A percentile compares a stretch with the other conserved stretches of the same genome.
These are phyloP conservation scores for Lasioglossum marginatum DNA, from an alignment of 2,888 invertebrate genomes.

Conservation along the genomic window DNA sequence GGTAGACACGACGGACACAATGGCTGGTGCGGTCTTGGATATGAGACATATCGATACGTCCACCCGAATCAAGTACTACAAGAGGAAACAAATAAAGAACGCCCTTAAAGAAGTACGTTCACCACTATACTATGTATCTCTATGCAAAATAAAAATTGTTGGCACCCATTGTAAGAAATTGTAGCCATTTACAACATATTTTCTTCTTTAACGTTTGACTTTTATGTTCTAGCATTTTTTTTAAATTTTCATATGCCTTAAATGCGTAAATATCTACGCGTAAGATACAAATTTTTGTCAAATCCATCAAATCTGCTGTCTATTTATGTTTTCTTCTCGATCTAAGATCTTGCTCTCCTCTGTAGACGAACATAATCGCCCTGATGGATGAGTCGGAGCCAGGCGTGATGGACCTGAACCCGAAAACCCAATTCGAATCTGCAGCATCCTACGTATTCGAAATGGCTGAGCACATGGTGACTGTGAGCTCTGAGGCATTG, in stretches of 20 bases:
- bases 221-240: too few relatives aligned
- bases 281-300: not conserved
- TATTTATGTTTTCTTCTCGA: not conserved
- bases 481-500: constrained; percentile 74
- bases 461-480: constrained; percentile 72
- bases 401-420: constrained; percentile 55
- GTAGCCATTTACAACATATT: not conserved
- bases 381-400: constrained; percentile 78
- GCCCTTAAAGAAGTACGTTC: constrained; percentile 69
- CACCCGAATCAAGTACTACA: constrained; percentile 73
- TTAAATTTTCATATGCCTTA: too few relatives aligned
- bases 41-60: constrained; percentile 75
- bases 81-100: constrained; percentile 65
- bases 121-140: not conserved
- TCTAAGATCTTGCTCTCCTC: not conserved
- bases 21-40: constrained; percentile 69
- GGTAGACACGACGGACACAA: constrained; percentile 72
- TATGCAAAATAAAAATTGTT: not conserved
- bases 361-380: constrained; percentile 78
- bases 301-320: not conserved
- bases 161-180: too few relatives aligned
- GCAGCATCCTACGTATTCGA: constrained; percentile 72
- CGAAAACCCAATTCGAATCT: constrained; percentile 69
- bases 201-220: not conserved
- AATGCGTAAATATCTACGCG: too few relatives aligned